Evolutionary conservation across 1,140 invertebrate genomes (phyloP).

Genomic region (Conus ventricosus): DNA sequence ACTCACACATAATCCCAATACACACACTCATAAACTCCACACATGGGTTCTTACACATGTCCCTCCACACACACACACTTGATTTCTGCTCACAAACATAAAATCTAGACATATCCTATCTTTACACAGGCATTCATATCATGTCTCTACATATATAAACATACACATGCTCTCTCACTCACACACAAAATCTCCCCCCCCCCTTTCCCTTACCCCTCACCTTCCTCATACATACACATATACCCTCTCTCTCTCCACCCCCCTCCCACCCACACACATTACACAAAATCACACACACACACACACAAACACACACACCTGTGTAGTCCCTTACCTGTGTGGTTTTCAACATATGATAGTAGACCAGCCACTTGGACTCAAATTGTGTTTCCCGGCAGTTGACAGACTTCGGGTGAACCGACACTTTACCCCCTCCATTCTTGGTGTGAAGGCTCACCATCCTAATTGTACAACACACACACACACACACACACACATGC

Average conservation of each 20-base stretch:
- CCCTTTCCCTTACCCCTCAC: too few relatives aligned
- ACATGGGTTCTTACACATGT: conserved; percentile 21
- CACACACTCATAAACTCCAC: too few relatives aligned
- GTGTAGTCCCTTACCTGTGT: conserved; percentile 75
- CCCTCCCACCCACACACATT: too few relatives aligned
- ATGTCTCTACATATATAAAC: conserved; percentile 26
- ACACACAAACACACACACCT: too few relatives aligned
- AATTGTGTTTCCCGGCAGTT: conserved; percentile 77
- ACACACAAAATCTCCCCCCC: background rate
- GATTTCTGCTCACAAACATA: background rate
- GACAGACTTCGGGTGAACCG: conserved; percentile 84
- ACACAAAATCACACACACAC: too few relatives aligned
- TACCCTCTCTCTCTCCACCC: too few relatives aligned
- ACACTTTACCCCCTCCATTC: conserved; percentile 78
- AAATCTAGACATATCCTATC: too few relatives aligned
- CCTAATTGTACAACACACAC: conserved; percentile 29
- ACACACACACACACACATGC: conserved; percentile 11
- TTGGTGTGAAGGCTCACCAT: conserved; percentile 72
- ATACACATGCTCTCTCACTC: background rate
- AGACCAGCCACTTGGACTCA: conserved; percentile 82
- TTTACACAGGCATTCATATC: too few relatives aligned
- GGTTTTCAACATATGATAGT: conserved; percentile 86
- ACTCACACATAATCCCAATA: too few relatives aligned
- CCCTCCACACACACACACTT: background rate
- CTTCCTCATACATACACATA: too few relatives aligned